These are phyloP conservation scores for Cebidichthys violaceus DNA, from an alignment of 2,113 vertebrate genomes.

Conservation along the genomic window DNA sequence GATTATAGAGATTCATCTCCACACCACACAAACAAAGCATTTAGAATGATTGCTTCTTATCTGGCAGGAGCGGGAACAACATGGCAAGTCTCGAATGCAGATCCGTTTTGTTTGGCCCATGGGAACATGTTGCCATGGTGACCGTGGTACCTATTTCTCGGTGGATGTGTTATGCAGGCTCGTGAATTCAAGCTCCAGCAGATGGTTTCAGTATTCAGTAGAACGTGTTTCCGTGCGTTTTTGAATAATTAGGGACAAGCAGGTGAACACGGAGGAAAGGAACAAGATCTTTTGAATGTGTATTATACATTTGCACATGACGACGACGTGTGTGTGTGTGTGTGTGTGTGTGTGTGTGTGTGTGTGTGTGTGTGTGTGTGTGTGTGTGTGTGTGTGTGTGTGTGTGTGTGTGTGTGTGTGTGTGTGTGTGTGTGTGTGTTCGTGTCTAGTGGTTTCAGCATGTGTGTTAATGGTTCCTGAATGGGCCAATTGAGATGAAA, in stretches of 20 bases:
- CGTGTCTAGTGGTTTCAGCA: background rate
- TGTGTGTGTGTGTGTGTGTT: background rate
- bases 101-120: slow-evolving; percentile 53
- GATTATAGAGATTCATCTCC: slow-evolving; percentile 46
- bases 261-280: background rate
- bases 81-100: slow-evolving; percentile 21
- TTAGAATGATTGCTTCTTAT: slow-evolving; percentile 40
- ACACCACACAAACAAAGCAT: slow-evolving; percentile 52
- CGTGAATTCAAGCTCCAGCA: slow-evolving; percentile 28
- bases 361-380: background rate
- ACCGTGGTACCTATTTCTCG: slow-evolving; percentile 38
- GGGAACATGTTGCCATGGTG: slow-evolving; percentile 55
- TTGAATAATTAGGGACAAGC: slow-evolving; percentile 4
- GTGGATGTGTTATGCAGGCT: slow-evolving; percentile 29
- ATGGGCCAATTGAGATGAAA: slow-evolving; percentile 36
- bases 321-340: background rate
- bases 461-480: slow-evolving; percentile 24
- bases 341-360: background rate
- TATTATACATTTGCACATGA: background rate
- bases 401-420: background rate
- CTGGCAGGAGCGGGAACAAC: slow-evolving; percentile 17
- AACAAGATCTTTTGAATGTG: background rate
- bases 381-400: no score
- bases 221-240: slow-evolving; percentile 12
- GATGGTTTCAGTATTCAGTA: slow-evolving; percentile 50